phyloP scores from a whole-genome alignment of 2,797 vertebrate genomes.

The Odontamblyopus lacepedii region DNA sequence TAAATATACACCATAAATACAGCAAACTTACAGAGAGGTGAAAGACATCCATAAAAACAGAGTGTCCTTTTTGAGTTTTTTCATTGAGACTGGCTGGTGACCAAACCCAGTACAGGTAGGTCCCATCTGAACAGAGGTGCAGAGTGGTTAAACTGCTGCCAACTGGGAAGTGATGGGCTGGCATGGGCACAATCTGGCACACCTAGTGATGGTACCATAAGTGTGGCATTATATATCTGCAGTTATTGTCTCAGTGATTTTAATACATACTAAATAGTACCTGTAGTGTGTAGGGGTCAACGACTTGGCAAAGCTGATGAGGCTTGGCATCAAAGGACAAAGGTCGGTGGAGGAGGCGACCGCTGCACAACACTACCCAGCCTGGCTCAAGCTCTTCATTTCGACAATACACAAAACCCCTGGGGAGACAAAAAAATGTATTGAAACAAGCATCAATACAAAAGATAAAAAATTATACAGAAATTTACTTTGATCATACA shows the following conservation, averaged over 20 bases:
- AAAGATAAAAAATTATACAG: not conserved
- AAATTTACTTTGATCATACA: not conserved
- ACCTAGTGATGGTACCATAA: constrained; percentile 75
- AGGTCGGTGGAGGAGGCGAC: constrained; percentile 90
- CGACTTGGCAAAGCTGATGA: constrained; percentile 96
- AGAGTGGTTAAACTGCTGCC: constrained; percentile 96
- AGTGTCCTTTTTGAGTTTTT: constrained; percentile 98
- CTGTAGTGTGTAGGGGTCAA: constrained; percentile 97
- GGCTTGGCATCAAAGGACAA: constrained; percentile 96
- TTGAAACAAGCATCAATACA: not conserved
- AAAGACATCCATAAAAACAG: constrained; percentile 98
- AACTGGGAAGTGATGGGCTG: constrained; percentile 91
- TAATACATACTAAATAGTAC: constrained; percentile 66
- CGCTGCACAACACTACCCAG: constrained; percentile 89
- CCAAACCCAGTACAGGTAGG: constrained; percentile 98
- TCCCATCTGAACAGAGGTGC: constrained; percentile 96
- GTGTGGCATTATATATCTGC: not conserved
- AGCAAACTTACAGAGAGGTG: constrained; percentile 84
- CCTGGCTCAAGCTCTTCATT: constrained; percentile 96
- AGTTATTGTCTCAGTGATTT: not conserved
- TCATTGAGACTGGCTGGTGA: constrained; percentile 97
- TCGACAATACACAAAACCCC: constrained; percentile 97
- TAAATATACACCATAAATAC: not conserved
- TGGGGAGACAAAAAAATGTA: constrained; percentile 52
- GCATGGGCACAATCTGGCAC: constrained; percentile 92